Base-by-base conservation (phyloP, 2,113 vertebrate genomes). In the Propithecus coquereli region DNA sequence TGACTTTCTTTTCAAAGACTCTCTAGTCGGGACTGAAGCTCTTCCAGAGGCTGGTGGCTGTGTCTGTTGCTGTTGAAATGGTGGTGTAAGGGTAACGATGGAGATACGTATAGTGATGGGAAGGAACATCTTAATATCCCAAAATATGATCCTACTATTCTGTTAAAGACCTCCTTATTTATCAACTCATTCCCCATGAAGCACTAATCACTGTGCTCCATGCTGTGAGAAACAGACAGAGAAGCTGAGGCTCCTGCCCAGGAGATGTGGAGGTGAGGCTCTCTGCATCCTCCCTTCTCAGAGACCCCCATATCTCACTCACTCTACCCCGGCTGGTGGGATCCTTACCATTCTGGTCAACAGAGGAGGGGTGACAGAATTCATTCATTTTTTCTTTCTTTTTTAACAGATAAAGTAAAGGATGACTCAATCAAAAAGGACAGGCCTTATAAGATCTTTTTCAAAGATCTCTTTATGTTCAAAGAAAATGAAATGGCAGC, bases 401-500 rank as follows among this genome's bases (percentile, higher is more conserved):
- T 34, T 82, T 43, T 70, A 27, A 57, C 71, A 96, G 97, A 82
- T 27, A 89, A 57, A 65, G 6, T 0, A 50, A 85, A 87, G 3
- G 20, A 96, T 90, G 86, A 59, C 1, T 0, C 25, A 5, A 2
- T 5, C 90, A 87, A 90, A 86, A 84, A 73, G 32, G 70, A 84
- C 8, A 96, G 1, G 25, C 97, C 97, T 22, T 98, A 97, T 79
- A 98, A 68, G 79, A 87, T 97, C 90, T 97, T 95, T 96, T 97
- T 97, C 63, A 95, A 90, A 94, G 97, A 98, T 95, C 96, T 98
- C 63, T 98, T 98, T 91, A 94, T 97, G 87, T 98, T 66, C 81
- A 97, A 97, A 92, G 93, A 97, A 92, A 97, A 96, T 87, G 97
- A 98, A 88, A 22, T 82, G 32, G 91, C 45, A 82, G 92, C 82